Evolutionary conservation across 2,888 invertebrate species (phyloP), one percentile per base, ranked within the genome.

Genomic region (Branchinecta sandiegonensis): DNA sequence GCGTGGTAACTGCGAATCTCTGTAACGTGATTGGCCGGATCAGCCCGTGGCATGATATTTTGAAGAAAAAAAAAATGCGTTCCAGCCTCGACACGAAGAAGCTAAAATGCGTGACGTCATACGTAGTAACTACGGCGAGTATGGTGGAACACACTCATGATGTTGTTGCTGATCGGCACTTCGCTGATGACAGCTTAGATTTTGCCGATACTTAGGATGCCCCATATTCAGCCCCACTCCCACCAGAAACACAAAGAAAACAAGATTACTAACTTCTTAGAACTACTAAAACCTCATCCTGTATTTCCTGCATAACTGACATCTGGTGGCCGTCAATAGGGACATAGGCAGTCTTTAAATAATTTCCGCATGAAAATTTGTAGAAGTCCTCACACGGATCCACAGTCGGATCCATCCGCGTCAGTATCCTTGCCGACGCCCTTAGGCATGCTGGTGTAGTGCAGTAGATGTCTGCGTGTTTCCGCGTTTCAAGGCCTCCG

Each of bases 291-390:
- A 77, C 75, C 17, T 76, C 76, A 69, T 78, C 78, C 71, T 77
- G 77, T 76, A 78, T 78, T 70, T 77, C 76, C 72, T 78, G 77
- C 64, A 78, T 73, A 8, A 76, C 76, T 2, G 77, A 77, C 46
- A 76, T 73, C 69, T 75, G 74, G 70, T 76, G 75, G 68, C 75
- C 74, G 70, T 78, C 77, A 70, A 77, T 77, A 5, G 78, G 77
- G 8, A 77, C 77, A 23, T 76, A 76, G 71, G 77, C 75, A 23
- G 74, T 73, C 64, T 74, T 73, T 63, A 77, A 71, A 71, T 76
- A 78, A 68, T 74, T 75, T 12, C 78, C 78, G 71, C 78, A 78
- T 9, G 77, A 74, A 71, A 77, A 78, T 71, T 74, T 73, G 72
- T 78, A 78, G 71, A 78, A 78, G 72, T 78, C 77, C 9, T 74